Conservation (phyloP, 2,888 invertebrate genomes). For the Dynastes maya region DNA sequence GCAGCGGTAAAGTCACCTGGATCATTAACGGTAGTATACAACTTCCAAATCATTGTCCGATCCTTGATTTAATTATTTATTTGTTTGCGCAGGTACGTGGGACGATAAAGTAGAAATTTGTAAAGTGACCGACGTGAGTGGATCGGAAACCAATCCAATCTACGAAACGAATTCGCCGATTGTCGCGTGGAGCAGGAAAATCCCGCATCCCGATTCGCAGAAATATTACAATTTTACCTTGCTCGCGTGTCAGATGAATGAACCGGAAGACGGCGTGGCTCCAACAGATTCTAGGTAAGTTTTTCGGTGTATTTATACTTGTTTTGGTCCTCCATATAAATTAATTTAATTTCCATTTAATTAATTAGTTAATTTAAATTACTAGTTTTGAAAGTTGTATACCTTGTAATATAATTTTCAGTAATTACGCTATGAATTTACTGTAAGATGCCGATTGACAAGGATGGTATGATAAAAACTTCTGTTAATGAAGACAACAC, state of each 20-base stretch:
- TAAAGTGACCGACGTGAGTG: conserved; percentile 82
- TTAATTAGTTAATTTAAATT: too few relatives aligned
- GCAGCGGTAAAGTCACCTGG: conserved; percentile 81
- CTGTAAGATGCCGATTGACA: too few relatives aligned
- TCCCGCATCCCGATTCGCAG: conserved; percentile 80
- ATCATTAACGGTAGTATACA: conserved; percentile 75
- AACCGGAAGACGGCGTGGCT: conserved; percentile 91
- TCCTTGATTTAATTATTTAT: background rate
- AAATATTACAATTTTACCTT: conserved; percentile 95
- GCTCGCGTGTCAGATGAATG: conserved; percentile 97
- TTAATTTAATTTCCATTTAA: too few relatives aligned
- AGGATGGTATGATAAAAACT: too few relatives aligned
- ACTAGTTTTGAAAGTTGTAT: too few relatives aligned
- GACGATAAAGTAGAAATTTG: conserved; percentile 96
- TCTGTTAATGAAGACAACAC: too few relatives aligned
- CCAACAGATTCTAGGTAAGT: conserved; percentile 90
- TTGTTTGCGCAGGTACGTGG: conserved; percentile 84
- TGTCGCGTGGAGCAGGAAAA: conserved; percentile 89
- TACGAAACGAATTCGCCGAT: conserved; percentile 93
- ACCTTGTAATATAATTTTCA: background rate
- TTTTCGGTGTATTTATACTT: background rate
- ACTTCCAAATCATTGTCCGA: too few relatives aligned
- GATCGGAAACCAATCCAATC: conserved; percentile 83
- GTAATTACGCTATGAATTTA: too few relatives aligned
- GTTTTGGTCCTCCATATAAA: too few relatives aligned